Percentiles rank a stretch among this genome's conserved stretches.
These are phyloP conservation scores for Oenanthe oenanthe DNA, from an alignment of 2,113 vertebrate genomes.

Conservation along the genomic window DNA sequence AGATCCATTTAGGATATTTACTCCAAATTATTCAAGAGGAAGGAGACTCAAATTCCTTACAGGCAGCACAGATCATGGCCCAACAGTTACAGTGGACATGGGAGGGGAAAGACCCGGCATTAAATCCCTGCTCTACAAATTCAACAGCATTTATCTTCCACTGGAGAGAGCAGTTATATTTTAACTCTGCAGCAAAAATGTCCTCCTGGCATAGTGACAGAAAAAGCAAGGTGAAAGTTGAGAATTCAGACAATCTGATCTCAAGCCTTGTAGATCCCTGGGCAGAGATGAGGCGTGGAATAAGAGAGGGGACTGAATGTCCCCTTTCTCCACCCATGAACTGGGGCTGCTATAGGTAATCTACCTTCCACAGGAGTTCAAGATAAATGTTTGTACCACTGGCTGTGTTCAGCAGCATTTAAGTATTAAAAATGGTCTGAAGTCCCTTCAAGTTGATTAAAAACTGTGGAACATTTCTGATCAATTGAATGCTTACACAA, in stretches of 20 bases:
- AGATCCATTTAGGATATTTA: neutral
- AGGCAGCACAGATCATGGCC: neutral
- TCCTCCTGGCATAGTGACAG: neutral
- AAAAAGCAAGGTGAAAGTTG: neutral
- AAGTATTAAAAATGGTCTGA: neutral
- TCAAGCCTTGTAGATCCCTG: no score
- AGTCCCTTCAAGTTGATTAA: constrained; percentile 6
- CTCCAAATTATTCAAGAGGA: neutral
- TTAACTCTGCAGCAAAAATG: neutral
- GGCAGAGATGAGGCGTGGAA: neutral
- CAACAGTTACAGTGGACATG: neutral
- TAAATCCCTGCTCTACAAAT: neutral
- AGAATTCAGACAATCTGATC: neutral
- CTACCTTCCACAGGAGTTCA: neutral
- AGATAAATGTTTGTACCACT: neutral
- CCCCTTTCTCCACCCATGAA: rapidly evolving
- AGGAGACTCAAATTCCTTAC: neutral
- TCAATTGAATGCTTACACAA: neutral
- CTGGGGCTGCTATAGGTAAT: neutral
- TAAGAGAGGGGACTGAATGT: neutral
- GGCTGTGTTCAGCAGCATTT: neutral
- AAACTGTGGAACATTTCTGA: neutral
- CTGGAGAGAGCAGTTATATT: neutral
- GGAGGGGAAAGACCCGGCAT: neutral
- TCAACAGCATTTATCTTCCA: neutral